Base-by-base conservation (phyloP, 2,797 vertebrate species). In the Lophotriccus pileatus region DNA sequence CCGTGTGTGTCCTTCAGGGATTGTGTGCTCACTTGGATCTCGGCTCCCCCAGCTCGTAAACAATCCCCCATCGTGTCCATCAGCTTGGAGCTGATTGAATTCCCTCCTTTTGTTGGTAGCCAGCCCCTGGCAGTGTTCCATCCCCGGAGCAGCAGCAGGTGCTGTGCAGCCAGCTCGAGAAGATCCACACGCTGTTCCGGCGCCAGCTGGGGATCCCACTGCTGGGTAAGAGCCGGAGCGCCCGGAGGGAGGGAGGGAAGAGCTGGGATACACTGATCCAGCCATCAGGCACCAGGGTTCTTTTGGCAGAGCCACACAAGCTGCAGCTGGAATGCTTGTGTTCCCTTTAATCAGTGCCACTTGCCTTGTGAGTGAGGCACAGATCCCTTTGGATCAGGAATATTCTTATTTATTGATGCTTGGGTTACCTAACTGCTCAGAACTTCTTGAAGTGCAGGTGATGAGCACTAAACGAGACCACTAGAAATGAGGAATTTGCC, bases 161-260 rank as follows among this genome's bases (percentile, higher is more conserved):
- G 97, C 96, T 99, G 92, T 98, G 98, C 85, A 89, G 96, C 85
- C 99, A 99, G 97, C 98, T 99, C 3, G 98, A 99, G 95, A 98
- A 98, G 95, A 99, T 99, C 90, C 99, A 99, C 95, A 98, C 97
- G 3, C 98, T 99, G 55, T 99, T 99, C 96, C 98, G 98, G 82
- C 98, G 99, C 90, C 99, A 99, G 98, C 96, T 99, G 98, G 98
- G 98, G 32, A 87, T 99, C 84, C 99, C 99, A 0, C 98, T 99
- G 87, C 98, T 99, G 87, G 99, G 99, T 99, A 97, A 98, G 98
- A 63, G 69, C 69, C 13, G 50, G 49, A 50, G 49, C 49, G 9
- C 15, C 25, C 6, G 23, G 28, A 52, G 76, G 3, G 1, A 59
- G 76, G 52, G 24, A 16, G 9, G 69, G 12, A 49, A n/a, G 25